A percentile compares a stretch with the other conserved stretches of the same genome.
These are phyloP conservation scores for Apeira syringaria DNA, from an alignment of 2,888 invertebrate species.

Conservation along the genomic window DNA sequence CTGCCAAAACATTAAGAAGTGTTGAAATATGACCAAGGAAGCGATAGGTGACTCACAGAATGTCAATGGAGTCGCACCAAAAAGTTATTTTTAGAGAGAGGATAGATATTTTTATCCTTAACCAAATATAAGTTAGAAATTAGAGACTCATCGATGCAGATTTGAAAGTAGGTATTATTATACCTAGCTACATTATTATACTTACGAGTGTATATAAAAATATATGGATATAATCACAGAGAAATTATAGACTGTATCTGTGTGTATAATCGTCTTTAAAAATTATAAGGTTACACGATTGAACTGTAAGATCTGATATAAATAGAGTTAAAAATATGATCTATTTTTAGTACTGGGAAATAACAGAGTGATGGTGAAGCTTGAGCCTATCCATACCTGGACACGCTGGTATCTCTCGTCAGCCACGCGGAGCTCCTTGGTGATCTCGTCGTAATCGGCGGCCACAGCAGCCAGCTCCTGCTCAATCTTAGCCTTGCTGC, in stretches of 20 bases:
- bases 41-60: constrained; percentile 8
- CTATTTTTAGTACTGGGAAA: too few relatives aligned
- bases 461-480: constrained; percentile 96
- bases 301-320: too few relatives aligned
- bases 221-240: too few relatives aligned
- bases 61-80: constrained; percentile 1
- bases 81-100: constrained; percentile 6
- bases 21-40: constrained; percentile 5
- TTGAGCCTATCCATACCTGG: constrained; percentile 83
- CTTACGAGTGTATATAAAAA: too few relatives aligned
- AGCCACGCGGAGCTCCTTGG: constrained; percentile 95
- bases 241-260: too few relatives aligned
- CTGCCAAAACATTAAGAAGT: constrained; percentile 22
- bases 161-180: constrained; percentile 1
- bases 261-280: too few relatives aligned
- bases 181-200: too few relatives aligned
- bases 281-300: too few relatives aligned
- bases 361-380: too few relatives aligned
- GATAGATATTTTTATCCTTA: constrained; percentile 11
- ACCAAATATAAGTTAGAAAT: constrained; percentile 3
- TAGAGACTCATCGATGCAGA: constrained; percentile 2
- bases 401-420: constrained; percentile 98
- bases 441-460: constrained; percentile 98
- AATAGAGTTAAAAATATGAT: too few relatives aligned
- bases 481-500: constrained; percentile 97